phyloP scores from a whole-genome alignment of 1,140 invertebrate genomes.

The Drosophila teissieri region DNA sequence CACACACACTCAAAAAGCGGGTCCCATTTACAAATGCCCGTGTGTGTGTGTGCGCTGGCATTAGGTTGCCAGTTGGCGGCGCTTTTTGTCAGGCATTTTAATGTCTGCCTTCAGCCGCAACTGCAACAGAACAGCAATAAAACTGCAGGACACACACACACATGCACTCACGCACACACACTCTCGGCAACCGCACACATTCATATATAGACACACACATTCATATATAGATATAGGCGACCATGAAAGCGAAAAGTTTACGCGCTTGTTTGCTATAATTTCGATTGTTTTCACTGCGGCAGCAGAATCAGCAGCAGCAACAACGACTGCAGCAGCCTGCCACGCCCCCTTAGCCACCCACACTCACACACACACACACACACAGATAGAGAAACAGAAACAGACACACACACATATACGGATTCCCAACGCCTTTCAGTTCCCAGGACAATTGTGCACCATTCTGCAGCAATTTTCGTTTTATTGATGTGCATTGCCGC shows the following conservation, averaged over 20 bases:
- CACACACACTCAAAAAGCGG: conserved; percentile 2
- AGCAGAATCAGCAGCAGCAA: conserved; percentile 28
- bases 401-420: conserved; percentile 17
- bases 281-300: conserved; percentile 78
- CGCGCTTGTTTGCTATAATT: conserved; percentile 82
- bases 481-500: conserved; percentile 68
- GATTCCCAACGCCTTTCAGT: conserved; percentile 27
- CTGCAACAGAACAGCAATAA: conserved; percentile 65
- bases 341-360: conserved; percentile 13
- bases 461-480: conserved; percentile 73
- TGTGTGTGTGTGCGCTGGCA: conserved; percentile 44
- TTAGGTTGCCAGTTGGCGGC: conserved; percentile 63
- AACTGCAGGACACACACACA: conserved; percentile 45
- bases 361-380: conserved; percentile 5
- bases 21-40: conserved; percentile 21
- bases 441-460: conserved; percentile 50
- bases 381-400: not conserved
- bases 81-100: conserved; percentile 77
- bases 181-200: conserved; percentile 3
- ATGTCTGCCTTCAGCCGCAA: conserved; percentile 54
- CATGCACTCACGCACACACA: conserved; percentile 17
- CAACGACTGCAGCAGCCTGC: conserved; percentile 13
- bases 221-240: conserved; percentile 20
- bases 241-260: conserved; percentile 79
- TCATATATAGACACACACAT: conserved; percentile 12